Evolutionary conservation across 2,888 invertebrate genomes (phyloP).

Genomic region (Ochropleura leucogaster): DNA sequence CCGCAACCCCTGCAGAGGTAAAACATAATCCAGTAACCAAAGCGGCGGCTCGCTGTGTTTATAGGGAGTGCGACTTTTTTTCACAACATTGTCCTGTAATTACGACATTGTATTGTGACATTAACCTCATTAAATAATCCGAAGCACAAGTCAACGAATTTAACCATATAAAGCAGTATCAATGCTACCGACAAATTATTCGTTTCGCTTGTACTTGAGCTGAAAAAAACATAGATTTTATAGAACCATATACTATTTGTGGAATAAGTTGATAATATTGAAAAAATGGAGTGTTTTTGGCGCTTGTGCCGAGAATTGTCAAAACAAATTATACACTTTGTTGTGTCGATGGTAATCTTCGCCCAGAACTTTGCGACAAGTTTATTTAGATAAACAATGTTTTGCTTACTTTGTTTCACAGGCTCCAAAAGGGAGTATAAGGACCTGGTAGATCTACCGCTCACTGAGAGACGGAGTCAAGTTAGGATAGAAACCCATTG

Average conservation of each 20-base stretch:
- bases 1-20: too few species aligned
- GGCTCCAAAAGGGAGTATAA: not conserved
- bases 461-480: not conserved
- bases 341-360: not conserved
- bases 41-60: not conserved
- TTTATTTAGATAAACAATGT: not conserved
- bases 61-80: not conserved
- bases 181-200: slow-evolving; percentile 4
- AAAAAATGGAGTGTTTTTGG: not conserved
- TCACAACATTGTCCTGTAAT: slow-evolving; percentile 7
- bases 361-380: not conserved
- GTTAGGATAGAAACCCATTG: not conserved
- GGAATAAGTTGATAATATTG: not conserved
- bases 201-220: not conserved
- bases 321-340: not conserved
- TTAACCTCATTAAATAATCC: slow-evolving; percentile 26
- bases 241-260: not conserved
- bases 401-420: not conserved
- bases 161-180: slow-evolving; percentile 2
- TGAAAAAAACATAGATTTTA: not conserved
- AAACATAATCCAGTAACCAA: not conserved
- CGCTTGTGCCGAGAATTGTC: not conserved
- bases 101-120: slow-evolving; percentile 12
- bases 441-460: not conserved
- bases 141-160: not conserved